These are phyloP conservation scores for Polia nebulosa DNA, from an alignment of 2,888 invertebrate genomes.

Conservation along the genomic window DNA sequence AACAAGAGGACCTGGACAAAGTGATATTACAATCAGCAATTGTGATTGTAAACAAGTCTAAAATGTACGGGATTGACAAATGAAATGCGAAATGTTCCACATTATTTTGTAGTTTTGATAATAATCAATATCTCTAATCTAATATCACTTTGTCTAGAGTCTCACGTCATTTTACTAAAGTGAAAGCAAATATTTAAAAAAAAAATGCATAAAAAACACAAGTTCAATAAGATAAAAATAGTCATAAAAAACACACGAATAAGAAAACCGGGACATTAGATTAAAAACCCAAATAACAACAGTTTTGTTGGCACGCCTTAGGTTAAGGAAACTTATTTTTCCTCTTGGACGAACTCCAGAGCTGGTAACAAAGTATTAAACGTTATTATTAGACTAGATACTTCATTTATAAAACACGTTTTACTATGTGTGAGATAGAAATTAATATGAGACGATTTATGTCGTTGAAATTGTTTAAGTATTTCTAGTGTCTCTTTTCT, in stretches of 20 bases:
- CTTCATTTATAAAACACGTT: conserved; percentile 40
- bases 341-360: conserved; percentile 78
- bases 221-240: conserved; percentile 14
- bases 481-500: not conserved
- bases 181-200: not conserved
- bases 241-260: conserved; percentile 38
- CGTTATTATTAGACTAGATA: conserved; percentile 57
- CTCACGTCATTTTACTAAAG: too few relatives aligned
- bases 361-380: conserved; percentile 70
- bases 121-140: too few relatives aligned
- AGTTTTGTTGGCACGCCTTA: conserved; percentile 71
- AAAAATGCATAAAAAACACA: not conserved
- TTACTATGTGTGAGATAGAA: not conserved
- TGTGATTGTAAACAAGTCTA: too few relatives aligned
- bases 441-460: not conserved
- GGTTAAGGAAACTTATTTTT: conserved; percentile 73
- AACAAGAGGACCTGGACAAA: too few relatives aligned
- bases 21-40: too few relatives aligned
- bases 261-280: conserved; percentile 62
- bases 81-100: too few relatives aligned
- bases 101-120: too few relatives aligned
- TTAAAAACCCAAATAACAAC: conserved; percentile 64
- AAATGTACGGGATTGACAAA: too few relatives aligned
- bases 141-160: too few relatives aligned
- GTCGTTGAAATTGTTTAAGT: not conserved